Evolutionary conservation across 2,888 invertebrate species (phyloP).

Genomic region (Pemphredon lugubris): DNA sequence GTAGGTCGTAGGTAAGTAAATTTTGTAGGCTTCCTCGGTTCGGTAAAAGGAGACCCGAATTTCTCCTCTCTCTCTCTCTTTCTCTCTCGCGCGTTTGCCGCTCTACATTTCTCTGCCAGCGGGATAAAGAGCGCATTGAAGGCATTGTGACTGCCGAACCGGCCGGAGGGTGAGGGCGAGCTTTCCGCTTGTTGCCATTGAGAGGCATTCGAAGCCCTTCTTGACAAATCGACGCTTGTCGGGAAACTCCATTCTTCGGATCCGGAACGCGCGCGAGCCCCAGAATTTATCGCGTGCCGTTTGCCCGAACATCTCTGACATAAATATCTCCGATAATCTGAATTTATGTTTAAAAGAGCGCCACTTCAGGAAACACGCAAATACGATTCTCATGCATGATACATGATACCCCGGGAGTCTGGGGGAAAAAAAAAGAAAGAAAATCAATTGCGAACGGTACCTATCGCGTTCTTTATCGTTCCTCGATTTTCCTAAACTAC

Average conservation of each 20-base stretch:
- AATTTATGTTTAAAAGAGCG: conserved; percentile 66
- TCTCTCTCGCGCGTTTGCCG: conserved; percentile 4
- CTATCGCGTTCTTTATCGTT: background rate
- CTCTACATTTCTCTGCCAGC: conserved; percentile 51
- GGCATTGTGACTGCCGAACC: conserved; percentile 74
- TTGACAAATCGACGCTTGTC: conserved; percentile 80
- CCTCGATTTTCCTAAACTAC: too few species aligned
- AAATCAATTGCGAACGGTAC: background rate
- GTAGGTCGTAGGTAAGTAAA: conserved; percentile 74
- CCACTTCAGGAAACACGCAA: conserved; percentile 40
- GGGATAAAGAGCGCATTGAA: conserved; percentile 73
- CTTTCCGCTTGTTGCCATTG: conserved; percentile 79
- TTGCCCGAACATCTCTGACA: conserved; percentile 69
- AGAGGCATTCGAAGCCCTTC: conserved; percentile 78
- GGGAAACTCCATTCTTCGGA: conserved; percentile 76
- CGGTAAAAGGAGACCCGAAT: conserved; percentile 50
- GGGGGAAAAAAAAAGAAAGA: background rate
- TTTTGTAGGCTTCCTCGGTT: conserved; percentile 76
- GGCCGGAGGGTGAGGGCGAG: conserved; percentile 75
- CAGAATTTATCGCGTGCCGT: conserved; percentile 76
- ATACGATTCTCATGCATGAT: background rate
- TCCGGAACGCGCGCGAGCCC: conserved; percentile 62
- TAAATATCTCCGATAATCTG: conserved; percentile 77
- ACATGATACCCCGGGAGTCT: conserved; percentile 10
- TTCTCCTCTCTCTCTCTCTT: conserved; percentile 46